Percentiles rank a stretch among this genome's conserved stretches.
Conservation (phyloP, 2,113 vertebrate genomes). For the Malaclemys terrapin region DNA sequence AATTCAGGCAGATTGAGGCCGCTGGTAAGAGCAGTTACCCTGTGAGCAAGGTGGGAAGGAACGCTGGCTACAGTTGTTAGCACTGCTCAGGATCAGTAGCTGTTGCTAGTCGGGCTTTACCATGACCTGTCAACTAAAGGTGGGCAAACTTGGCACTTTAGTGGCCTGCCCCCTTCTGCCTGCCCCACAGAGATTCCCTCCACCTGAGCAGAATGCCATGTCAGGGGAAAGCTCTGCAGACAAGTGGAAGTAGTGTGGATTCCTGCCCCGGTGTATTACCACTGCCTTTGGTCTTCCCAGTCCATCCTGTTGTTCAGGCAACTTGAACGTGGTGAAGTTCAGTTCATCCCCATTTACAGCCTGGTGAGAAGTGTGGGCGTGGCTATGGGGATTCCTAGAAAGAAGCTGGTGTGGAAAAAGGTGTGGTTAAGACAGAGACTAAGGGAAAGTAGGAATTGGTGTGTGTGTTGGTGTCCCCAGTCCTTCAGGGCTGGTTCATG, state of each 20-base stretch:
- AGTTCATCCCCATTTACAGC: not conserved
- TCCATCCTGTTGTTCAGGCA: not conserved
- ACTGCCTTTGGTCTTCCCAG: not conserved
- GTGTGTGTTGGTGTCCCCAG: not conserved
- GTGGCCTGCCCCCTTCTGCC: not conserved
- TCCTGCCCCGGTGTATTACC: not conserved
- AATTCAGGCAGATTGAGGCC: not conserved
- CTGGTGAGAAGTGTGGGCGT: not conserved
- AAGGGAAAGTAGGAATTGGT: not conserved
- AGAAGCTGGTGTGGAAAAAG: not conserved
- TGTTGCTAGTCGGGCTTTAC: not conserved
- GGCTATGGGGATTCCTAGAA: not conserved
- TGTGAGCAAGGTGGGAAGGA: not conserved
- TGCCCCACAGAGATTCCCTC: not conserved
- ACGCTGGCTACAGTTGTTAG: rapidly evolving
- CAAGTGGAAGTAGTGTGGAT: not conserved
- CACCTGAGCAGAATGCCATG: not conserved
- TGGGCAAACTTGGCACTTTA: not conserved
- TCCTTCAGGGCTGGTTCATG: not conserved
- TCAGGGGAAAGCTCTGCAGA: not conserved
- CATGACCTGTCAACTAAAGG: not conserved
- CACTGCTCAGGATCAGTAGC: not conserved
- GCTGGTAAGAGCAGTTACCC: not conserved
- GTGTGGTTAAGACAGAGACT: not conserved
- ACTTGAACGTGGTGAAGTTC: not conserved